Evolutionary conservation across 2,888 invertebrate species (phyloP).

Genomic region (Chymomyza caudatula): DNA sequence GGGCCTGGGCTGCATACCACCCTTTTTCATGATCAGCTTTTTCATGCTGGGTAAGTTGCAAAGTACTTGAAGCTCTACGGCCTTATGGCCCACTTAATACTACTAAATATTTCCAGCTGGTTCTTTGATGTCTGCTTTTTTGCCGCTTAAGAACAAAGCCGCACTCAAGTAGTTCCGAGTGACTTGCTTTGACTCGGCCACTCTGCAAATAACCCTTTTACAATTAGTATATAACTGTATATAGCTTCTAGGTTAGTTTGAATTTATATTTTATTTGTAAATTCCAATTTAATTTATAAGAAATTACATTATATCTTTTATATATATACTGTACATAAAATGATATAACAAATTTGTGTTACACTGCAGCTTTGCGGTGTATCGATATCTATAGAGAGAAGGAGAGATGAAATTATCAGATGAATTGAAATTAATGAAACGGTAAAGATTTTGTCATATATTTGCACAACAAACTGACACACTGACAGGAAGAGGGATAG

Average conservation of each 20-base stretch:
- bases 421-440: too few relatives aligned
- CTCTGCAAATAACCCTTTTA: background rate
- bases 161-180: constrained; percentile 31
- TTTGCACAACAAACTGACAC: background rate
- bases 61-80: too few relatives aligned
- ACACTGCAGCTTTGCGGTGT: too few relatives aligned
- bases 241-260: background rate
- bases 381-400: too few relatives aligned
- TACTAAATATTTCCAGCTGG: constrained; percentile 34
- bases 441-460: too few relatives aligned
- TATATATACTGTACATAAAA: background rate
- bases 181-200: background rate
- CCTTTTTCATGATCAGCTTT: constrained; percentile 84
- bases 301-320: background rate
- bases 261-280: background rate
- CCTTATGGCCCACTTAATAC: too few relatives aligned
- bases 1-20: constrained; percentile 83
- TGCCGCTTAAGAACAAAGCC: constrained; percentile 62
- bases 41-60: constrained; percentile 82
- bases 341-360: too few relatives aligned
- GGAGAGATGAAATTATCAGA: too few relatives aligned
- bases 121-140: constrained; percentile 47
- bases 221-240: background rate
- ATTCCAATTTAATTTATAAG: background rate
- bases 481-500: background rate